A percentile compares a stretch with the other conserved stretches of the same genome.
Conservation (phyloP, 1,140 invertebrate genomes). For the Elysia chlorotica region DNA sequence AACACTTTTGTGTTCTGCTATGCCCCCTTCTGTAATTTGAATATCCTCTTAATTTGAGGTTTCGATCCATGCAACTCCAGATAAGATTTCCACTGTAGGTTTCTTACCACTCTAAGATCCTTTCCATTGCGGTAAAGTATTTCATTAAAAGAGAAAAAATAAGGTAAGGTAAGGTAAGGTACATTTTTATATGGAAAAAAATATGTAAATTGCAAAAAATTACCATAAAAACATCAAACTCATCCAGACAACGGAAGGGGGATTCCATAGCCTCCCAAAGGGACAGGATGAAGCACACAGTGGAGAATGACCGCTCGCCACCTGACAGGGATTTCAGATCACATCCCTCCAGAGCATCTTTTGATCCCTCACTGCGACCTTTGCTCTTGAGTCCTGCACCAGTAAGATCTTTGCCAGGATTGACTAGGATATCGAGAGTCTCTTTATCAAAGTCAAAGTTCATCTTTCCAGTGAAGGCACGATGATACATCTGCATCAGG, state of each 20-base stretch:
- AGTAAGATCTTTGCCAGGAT: slow-evolving; percentile 19
- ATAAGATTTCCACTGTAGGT: too few relatives aligned
- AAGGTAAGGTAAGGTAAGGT: not conserved
- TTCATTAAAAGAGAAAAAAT: not conserved
- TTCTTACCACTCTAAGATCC: too few relatives aligned
- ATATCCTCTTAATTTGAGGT: too few relatives aligned
- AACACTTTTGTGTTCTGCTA: too few relatives aligned
- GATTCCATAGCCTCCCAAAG: slow-evolving; percentile 89
- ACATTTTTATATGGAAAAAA: not conserved
- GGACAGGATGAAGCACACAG: slow-evolving; percentile 90
- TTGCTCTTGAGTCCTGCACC: too few relatives aligned
- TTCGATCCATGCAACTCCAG: too few relatives aligned
- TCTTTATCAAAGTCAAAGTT: slow-evolving; percentile 58
- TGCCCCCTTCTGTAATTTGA: too few relatives aligned
- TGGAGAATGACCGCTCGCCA: slow-evolving; percentile 93
- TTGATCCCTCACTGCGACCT: slow-evolving; percentile 8
- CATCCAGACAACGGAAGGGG: slow-evolving; percentile 95
- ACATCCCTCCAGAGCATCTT: slow-evolving; percentile 38
- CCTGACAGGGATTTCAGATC: slow-evolving; percentile 81
- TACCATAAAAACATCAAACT: slow-evolving; percentile 98
- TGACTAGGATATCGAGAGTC: slow-evolving; percentile 55
- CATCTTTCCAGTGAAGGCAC: slow-evolving; percentile 58
- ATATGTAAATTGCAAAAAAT: slow-evolving; percentile 18
- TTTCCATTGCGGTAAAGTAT: not conserved
- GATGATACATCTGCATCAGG: slow-evolving; percentile 48